Evolutionary conservation across 2,113 vertebrate genomes (phyloP).

Genomic region (Phalacrocorax carbo): DNA sequence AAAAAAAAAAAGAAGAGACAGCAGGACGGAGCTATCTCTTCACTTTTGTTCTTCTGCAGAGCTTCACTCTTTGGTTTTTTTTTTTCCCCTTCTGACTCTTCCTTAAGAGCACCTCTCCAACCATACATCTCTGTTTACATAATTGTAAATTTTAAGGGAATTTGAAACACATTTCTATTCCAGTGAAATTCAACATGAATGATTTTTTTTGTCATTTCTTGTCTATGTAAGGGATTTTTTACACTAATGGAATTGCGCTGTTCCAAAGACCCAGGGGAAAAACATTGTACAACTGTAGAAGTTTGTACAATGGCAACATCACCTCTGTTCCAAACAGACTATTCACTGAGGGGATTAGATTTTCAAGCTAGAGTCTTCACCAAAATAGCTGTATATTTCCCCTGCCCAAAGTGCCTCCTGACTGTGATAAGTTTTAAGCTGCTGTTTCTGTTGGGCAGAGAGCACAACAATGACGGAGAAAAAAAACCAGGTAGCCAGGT

Average conservation of each 20-base stretch:
- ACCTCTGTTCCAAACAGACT: not conserved
- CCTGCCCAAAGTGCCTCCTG: slow-evolving; percentile 14
- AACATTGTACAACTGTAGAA: not conserved
- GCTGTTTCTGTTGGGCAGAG: not conserved
- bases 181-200: not conserved
- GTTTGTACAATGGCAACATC: not conserved
- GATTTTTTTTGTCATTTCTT: slow-evolving; percentile 4
- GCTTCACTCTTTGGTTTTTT: not conserved
- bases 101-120: not conserved
- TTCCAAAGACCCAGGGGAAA: not conserved
- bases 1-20: not conserved
- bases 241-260: not conserved
- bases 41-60: not conserved
- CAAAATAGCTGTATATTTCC: not conserved
- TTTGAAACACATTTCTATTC: not conserved
- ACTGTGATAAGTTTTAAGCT: not conserved
- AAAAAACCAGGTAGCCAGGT: not conserved
- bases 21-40: not conserved
- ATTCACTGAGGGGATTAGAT: not conserved
- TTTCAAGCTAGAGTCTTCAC: not conserved
- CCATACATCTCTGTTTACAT: not conserved
- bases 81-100: not conserved
- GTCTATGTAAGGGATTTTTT: slow-evolving; percentile 34
- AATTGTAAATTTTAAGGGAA: slow-evolving; percentile 20
- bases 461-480: not conserved